Evolutionary conservation across 2,888 invertebrate species (phyloP).

Genomic region (Athrips mouffetella): DNA sequence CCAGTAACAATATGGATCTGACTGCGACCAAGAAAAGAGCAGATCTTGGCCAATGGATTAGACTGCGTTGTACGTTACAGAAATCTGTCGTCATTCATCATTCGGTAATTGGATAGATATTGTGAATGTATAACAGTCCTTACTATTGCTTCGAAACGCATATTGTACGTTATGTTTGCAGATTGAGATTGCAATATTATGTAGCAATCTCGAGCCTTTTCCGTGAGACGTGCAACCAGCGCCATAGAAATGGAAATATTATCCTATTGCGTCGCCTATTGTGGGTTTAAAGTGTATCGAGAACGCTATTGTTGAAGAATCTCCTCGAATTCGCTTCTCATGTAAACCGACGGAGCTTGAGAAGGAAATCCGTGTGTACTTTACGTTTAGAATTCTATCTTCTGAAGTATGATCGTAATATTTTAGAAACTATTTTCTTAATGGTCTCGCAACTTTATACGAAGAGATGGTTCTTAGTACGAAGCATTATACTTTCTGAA

Average conservation of each 20-base stretch:
- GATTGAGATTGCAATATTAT: constrained; percentile 72
- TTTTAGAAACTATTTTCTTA: too few relatives aligned
- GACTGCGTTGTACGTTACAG: too few relatives aligned
- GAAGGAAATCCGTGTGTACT: background rate
- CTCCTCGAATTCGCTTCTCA: background rate
- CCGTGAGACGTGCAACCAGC: constrained; percentile 43
- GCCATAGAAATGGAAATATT: constrained; percentile 55
- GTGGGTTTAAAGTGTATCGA: constrained; percentile 40
- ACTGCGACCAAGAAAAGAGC: too few relatives aligned
- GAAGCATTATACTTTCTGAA: too few relatives aligned
- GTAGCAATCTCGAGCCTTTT: constrained; percentile 61
- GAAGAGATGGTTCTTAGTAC: too few relatives aligned
- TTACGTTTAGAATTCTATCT: constrained; percentile 18
- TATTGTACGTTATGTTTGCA: constrained; percentile 49
- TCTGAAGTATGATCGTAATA: constrained; percentile 9
- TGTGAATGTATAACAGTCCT: background rate
- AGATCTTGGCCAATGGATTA: too few relatives aligned
- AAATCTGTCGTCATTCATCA: too few relatives aligned
- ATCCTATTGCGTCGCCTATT: constrained; percentile 35
- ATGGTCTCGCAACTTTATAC: too few relatives aligned
- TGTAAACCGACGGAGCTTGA: background rate
- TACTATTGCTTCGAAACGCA: constrained; percentile 47
- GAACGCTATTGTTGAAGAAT: constrained; percentile 21
- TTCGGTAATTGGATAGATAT: constrained; percentile 26
- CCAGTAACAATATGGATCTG: too few relatives aligned